A percentile compares a stretch with the other conserved stretches of the same genome.
Conservation (phyloP, 2,113 vertebrate genomes). For the Ictidomys tridecemlineatus region DNA sequence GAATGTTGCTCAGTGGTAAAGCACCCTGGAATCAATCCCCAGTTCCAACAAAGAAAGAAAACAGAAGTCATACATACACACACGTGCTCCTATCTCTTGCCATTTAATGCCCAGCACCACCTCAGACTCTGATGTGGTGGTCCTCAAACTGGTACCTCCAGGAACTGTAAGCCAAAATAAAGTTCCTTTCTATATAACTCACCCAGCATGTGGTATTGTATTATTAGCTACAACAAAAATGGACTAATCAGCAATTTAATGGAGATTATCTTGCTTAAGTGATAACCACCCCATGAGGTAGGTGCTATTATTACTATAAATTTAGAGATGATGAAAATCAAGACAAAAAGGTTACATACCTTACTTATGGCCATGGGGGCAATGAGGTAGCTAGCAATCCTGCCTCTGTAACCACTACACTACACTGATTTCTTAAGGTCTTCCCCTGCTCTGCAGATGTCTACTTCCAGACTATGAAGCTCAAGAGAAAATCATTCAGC, state of each 20-base stretch:
- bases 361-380: neutral
- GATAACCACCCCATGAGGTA: neutral
- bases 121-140: neutral
- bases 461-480: neutral
- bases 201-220: neutral
- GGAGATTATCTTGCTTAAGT: neutral
- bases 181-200: neutral
- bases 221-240: neutral
- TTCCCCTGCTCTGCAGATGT: neutral
- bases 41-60: too few relatives aligned
- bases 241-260: neutral
- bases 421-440: neutral
- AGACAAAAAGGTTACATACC: neutral
- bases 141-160: neutral
- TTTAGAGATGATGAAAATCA: conserved; percentile 11
- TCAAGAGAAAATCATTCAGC: conserved; percentile 23
- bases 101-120: neutral
- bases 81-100: neutral
- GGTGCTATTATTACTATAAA: neutral
- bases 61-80: neutral
- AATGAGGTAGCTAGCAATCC: neutral
- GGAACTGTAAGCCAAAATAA: neutral
- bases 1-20: too few relatives aligned
- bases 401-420: neutral
- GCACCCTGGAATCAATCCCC: too few relatives aligned